Base-by-base conservation (phyloP, 2,797 vertebrate genomes). In the Chloroceryle amazona region DNA sequence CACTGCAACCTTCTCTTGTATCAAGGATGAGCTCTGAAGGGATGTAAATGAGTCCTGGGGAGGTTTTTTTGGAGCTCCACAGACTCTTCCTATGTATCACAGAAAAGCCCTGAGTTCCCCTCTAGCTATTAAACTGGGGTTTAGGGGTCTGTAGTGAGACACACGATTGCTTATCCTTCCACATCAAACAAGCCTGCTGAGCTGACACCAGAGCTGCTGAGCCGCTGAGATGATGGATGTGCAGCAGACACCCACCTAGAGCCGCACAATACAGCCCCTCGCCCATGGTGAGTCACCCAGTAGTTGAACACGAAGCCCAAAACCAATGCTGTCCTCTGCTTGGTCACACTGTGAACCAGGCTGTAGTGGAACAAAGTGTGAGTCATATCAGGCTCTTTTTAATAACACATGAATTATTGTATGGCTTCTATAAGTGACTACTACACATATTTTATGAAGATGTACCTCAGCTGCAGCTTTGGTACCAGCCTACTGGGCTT, bases 221-320 rank as follows among this genome's bases (percentile, higher is more conserved):
- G 1, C 41, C 0, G 0, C 17, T 11, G n/a, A 25, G 6, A 37
- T 26, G 92, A 26, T 46, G 74, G 67, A 39, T 57, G 63, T 54
- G 44, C 74, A 73, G 44, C 72, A 91, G 61, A 37, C 23, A 47
- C 13, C 29, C 10, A 17, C 28, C 28, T 6, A 37, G 16, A 52
- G 22, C 28, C 44, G 23, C 31, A 10, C 21, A 49, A 35, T 3
- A 37, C 72, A 81, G 47, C 11, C 10, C 10, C 16, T 75, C 1
- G 1, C 3, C 26, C 6, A 11, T 28, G 6, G 11, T 23, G 63
- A 73, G 29, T 26, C 51, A 81, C 17, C 4, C n/a, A 41, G 51
- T 5, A 37, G 31, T 1, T 73, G 49, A 92, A 60, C 39, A 3
- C 63, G 18, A 84, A 86, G 35, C 35, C 84, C 71, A 74, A 58